Evolutionary conservation across 1,140 invertebrate species (phyloP), one percentile per base, ranked within the genome.

Genomic region (Trinorchestia longiramus): DNA sequence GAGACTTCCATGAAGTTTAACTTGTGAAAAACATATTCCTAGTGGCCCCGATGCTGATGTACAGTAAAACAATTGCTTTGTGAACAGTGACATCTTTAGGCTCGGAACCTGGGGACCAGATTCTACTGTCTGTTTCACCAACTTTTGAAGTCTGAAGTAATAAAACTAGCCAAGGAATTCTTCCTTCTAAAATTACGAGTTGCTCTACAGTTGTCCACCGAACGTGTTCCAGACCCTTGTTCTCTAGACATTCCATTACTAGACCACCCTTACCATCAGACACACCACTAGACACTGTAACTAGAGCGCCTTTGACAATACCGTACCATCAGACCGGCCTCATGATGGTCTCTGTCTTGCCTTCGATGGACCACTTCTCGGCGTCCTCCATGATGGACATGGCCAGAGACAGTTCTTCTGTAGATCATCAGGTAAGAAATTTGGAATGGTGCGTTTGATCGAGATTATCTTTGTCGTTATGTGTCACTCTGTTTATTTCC

Each of bases 331-430:
- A 43, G 88, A 91, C 88, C 88, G 43, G 11, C 88, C 43, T 44
- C 88, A 91, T 91, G 88, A 91, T 91, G 88, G 88, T 91, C 41
- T 91, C 88, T 28, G 88, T 91, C 88, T 28, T 91, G 19, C 88
- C 88, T 15, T 91, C 88, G 41, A 91, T 91, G 88, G 88, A 91
- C 88, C 88, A 91, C 88, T 91, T 91, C 43, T 91, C 88, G 8
- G 88, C 88, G 88, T 42, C 88, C 88, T 43, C 88, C 36, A 91
- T 91, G 88, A 91, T 91, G 88, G 88, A 91, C 88, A 91, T 91
- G 88, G 41, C 88, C 88, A 42, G 88, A 42, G 88, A 91, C 41
- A 91, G 88, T 42, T 44, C 88, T 43, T 44, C 88, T 43, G 88
- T 91, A 8, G 88, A 91, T 42, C 88, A 91, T 91, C 88, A 91